Conservation (phyloP, 2,113 vertebrate species). For the Pelmatolapia mariae region DNA sequence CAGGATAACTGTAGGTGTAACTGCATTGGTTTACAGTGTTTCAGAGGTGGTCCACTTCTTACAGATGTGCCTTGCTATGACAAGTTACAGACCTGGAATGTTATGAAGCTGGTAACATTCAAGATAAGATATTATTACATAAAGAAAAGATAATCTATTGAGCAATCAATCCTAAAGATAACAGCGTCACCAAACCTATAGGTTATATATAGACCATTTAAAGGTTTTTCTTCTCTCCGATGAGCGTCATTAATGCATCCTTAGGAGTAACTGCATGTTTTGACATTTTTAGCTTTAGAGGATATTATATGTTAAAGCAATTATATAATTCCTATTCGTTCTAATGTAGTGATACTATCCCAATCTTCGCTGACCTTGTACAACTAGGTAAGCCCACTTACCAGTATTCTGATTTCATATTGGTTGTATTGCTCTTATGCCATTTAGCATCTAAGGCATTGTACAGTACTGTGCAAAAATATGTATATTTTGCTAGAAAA, state of each 20-base stretch:
- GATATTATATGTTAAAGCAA: neutral
- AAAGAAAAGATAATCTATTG: neutral
- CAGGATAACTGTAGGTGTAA: neutral
- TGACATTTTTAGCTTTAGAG: neutral
- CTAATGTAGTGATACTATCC: neutral
- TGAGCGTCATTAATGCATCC: neutral
- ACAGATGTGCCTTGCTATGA: neutral
- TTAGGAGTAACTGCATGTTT: neutral
- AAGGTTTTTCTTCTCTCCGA: neutral
- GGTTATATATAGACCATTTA: neutral
- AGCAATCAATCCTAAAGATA: neutral
- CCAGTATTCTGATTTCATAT: neutral
- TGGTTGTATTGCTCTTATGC: neutral
- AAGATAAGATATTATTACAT: neutral
- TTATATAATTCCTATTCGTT: neutral
- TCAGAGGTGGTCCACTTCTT: neutral
- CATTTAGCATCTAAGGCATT: neutral
- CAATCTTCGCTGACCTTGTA: neutral
- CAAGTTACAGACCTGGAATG: neutral
- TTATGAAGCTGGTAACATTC: neutral
- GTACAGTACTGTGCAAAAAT: neutral
- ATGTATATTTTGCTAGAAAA: neutral
- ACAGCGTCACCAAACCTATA: neutral
- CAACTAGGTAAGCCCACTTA: neutral
- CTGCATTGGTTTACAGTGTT: neutral